phyloP scores from a whole-genome alignment of 2,797 vertebrate species.

The Thunnus albacares region DNA sequence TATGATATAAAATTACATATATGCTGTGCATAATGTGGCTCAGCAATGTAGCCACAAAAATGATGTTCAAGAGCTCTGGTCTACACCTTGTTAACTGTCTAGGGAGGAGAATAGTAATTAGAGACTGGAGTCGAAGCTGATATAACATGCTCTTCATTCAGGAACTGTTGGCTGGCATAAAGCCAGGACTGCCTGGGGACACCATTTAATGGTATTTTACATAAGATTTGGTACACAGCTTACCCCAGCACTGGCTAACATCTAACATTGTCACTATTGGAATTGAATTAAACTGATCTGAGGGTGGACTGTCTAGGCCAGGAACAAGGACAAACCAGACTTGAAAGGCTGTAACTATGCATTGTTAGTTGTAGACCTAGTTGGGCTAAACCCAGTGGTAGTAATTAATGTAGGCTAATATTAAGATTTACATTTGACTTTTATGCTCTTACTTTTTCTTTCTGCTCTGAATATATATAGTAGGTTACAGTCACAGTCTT shows the following conservation, averaged over 20 bases:
- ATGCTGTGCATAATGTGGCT: not conserved
- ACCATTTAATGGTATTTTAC: conserved; percentile 40
- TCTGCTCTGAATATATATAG: not conserved
- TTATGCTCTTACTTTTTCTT: not conserved
- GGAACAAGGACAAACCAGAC: not conserved
- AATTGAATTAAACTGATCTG: conserved; percentile 10
- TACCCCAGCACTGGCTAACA: not conserved
- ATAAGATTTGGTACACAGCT: not conserved
- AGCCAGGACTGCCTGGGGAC: conserved; percentile 19
- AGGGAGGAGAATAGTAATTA: not conserved
- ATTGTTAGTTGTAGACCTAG: not conserved
- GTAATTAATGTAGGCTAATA: not conserved
- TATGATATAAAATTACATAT: too few relatives aligned
- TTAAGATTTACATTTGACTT: not conserved
- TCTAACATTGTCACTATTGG: conserved; percentile 15
- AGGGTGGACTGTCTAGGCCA: not conserved
- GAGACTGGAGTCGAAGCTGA: not conserved
- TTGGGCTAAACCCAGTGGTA: too few relatives aligned
- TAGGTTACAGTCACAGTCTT: not conserved
- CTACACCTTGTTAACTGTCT: not conserved
- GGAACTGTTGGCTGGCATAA: conserved; percentile 9
- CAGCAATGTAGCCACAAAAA: not conserved
- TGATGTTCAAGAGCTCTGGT: not conserved
- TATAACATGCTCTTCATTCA: conserved; percentile 17
- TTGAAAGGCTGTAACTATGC: not conserved